Percentiles rank a stretch among this genome's conserved stretches.
These are phyloP conservation scores for Heliothis subflexa DNA, from an alignment of 1,140 invertebrate genomes.

Conservation along the genomic window DNA sequence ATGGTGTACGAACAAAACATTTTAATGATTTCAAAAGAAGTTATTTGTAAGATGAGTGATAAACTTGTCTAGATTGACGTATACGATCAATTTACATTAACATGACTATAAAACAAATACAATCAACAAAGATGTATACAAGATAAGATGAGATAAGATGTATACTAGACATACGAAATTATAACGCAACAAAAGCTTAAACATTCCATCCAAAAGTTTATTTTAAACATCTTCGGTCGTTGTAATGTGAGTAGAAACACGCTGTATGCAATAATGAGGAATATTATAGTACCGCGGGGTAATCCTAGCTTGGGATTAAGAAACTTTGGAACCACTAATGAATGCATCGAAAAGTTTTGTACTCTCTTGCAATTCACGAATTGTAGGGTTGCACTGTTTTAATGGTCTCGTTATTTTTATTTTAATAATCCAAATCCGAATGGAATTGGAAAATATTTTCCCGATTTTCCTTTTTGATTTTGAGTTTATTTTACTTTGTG, in stretches of 20 bases:
- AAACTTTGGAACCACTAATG: slow-evolving; percentile 76
- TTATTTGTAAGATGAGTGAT: no score
- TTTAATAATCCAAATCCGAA: slow-evolving; percentile 11
- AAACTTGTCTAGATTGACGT: no score
- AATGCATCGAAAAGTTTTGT: slow-evolving; percentile 77
- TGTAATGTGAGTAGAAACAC: slow-evolving; percentile 29
- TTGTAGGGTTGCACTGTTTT: slow-evolving; percentile 47
- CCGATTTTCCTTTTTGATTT: background rate
- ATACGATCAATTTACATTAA: no score
- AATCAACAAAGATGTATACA: background rate
- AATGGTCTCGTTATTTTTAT: slow-evolving; percentile 40
- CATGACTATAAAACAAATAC: no score
- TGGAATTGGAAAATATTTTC: background rate
- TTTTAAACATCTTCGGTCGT: slow-evolving; percentile 54
- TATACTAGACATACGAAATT: background rate
- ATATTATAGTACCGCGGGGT: slow-evolving; percentile 64
- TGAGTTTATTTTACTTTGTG: background rate
- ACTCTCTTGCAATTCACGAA: slow-evolving; percentile 72
- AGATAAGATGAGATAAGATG: no score
- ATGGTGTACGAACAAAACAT: no score
- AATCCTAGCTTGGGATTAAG: slow-evolving; percentile 72
- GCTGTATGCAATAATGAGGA: slow-evolving; percentile 63
- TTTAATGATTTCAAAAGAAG: no score
- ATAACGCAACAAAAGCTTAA: background rate
- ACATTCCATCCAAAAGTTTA: slow-evolving; percentile 45